Percentiles rank a stretch among this genome's conserved stretches.
phyloP scores from a whole-genome alignment of 1,140 invertebrate species.

The Mylabris phalerata region DNA sequence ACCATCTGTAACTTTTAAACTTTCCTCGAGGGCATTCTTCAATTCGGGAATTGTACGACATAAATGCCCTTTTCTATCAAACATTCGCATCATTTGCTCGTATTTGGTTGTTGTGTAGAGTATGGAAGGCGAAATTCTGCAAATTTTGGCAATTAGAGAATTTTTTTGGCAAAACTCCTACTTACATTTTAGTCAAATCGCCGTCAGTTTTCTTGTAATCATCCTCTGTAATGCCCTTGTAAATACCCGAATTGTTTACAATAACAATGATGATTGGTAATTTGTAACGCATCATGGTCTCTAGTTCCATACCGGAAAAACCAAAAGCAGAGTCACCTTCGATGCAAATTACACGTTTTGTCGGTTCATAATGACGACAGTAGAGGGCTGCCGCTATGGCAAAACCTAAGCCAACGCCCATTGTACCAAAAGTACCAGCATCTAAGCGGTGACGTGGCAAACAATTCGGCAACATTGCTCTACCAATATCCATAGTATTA shows the following conservation, averaged over 20 bases:
- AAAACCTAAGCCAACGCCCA: conserved; percentile 85
- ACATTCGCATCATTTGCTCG: conserved; percentile 84
- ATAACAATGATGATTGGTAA: conserved; percentile 86
- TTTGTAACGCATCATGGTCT: conserved; percentile 92
- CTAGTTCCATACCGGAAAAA: conserved; percentile 96
- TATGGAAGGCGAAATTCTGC: conserved; percentile 73
- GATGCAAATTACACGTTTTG: conserved; percentile 77
- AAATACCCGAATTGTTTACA: conserved; percentile 95
- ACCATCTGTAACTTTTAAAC: conserved; percentile 59
- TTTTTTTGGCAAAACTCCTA: conserved; percentile 12
- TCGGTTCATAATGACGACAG: conserved; percentile 71
- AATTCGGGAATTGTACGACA: conserved; percentile 72
- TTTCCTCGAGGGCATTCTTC: conserved; percentile 57
- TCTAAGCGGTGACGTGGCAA: conserved; percentile 79
- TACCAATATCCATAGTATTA: conserved; percentile 97
- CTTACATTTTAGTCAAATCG: conserved; percentile 59
- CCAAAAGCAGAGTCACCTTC: conserved; percentile 96
- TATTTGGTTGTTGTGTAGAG: conserved; percentile 74
- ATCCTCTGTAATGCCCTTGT: conserved; percentile 74
- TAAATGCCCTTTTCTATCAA: conserved; percentile 71
- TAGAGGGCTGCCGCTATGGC: conserved; percentile 87
- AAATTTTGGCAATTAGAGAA: neutral
- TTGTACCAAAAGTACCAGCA: conserved; percentile 92
- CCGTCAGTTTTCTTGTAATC: conserved; percentile 64
- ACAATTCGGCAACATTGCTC: conserved; percentile 77